Evolutionary conservation across 2,113 vertebrate genomes (phyloP), one percentile per base, ranked within the genome.

Genomic region (Eira barbara): DNA sequence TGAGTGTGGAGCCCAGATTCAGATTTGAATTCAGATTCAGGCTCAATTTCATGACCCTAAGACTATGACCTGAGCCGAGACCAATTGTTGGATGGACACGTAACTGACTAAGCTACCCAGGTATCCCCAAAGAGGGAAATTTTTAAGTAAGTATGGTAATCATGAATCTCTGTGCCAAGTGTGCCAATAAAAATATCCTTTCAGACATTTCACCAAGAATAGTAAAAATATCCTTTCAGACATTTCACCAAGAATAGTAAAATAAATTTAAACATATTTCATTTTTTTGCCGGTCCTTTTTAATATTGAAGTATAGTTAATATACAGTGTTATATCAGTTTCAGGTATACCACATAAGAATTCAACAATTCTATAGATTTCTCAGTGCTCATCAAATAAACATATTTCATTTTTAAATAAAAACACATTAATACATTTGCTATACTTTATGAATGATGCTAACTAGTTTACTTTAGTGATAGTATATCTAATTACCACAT

Each of bases 71-170:
- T 31, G 74, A 47, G 42, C 27, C 1, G 10, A 27, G 25, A 61
- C 59, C 67, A 69, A 20, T n/a, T n/a, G 34, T 69, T 13, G 12
- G n/a, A 69, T 13, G 12, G n/a, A 69, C 67, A 69, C 34, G 21
- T 36, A 36, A 69, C 67, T n/a, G 18, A 69, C 67, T 69, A 17
- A 69, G 34, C 34, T n/a, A 69, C 18, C 18, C 17, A 69, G 34
- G 34, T 4, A 20, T 34, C 67, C 34, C 67, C 67, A n/a, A 94
- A 57, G 29, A 7, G 67, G 27, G n/a, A 57, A 15, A 73, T 45
- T 93, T 89, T 93, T 47, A 45, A 74, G 39, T 36, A 97, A 96
- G 91, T 92, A 92, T 76, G 17, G 29, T 83, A 80, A 83, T 89
- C 45, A 83, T 29, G 63, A 94, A 88, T 91, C 29, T 76, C 34